Base-by-base conservation (phyloP, 2,113 vertebrate genomes). In the Pollachius pollachius region DNA sequence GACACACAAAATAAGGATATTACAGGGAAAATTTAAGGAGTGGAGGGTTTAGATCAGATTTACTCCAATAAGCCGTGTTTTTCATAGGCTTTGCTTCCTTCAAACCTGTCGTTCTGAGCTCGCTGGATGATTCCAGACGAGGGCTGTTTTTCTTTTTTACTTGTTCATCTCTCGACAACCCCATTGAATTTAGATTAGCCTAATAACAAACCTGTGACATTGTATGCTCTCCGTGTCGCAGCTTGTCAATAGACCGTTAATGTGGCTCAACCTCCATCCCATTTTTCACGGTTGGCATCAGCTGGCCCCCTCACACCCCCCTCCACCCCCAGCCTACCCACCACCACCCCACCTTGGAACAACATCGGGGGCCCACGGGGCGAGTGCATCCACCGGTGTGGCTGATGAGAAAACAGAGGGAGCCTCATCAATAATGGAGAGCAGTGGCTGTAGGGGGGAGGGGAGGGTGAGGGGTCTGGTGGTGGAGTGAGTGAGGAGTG, bases 401-500 rank as follows among this genome's bases (percentile, higher is more conserved):
- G 80, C 76, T 83, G 81, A 86, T 70, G 75, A 80, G 84, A 76
- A 77, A 41, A 69, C 81, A 19, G 73, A 82, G 86, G 76, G 80
- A 78, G 78, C 75, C 78, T 84, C 82, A 89, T 89, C 81, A 85
- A 85, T 89, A 84, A 89, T 88, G 60, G 67, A 90, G 79, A 75
- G 77, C 17, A 13, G 74, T 57, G 70, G 82, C 80, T 67, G 58
- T 16, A 15, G 63, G 72, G 84, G 41, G 41, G 41, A 12, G 41
- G 41, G 41, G 41, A 34, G 30, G 30, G 4, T 34, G 30, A 34
- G 4, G 83, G 73, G 67, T 75, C 73, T 30, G 17, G 67, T 65
- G 12, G 41, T 48, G 73, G 72, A 68, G 56, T 62, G 77, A 84
- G 74, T 70, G 73, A 83, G 75, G 79, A 78, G 37, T 84, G 84